Conservation (phyloP, 2,888 invertebrate genomes). For the Myathropa florea region DNA sequence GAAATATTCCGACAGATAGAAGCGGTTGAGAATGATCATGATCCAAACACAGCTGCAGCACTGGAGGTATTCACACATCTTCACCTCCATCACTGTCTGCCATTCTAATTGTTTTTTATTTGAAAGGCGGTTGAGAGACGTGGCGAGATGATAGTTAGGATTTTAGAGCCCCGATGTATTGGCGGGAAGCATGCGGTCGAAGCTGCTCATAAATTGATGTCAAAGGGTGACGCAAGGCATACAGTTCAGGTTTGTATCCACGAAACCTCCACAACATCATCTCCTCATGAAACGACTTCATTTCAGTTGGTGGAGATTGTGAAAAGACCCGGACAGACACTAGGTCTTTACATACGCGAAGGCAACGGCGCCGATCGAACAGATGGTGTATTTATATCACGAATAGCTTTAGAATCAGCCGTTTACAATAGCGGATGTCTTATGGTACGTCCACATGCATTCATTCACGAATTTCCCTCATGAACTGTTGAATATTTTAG, state of each 20-base stretch:
- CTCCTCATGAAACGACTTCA: neutral
- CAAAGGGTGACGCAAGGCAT: constrained; percentile 84
- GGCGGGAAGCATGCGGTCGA: constrained; percentile 93
- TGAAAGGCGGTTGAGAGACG: constrained; percentile 91
- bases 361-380: constrained; percentile 98
- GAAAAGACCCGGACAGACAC: constrained; percentile 98
- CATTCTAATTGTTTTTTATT: too few relatives aligned
- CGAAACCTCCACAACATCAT: too few relatives aligned
- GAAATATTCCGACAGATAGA: constrained; percentile 99
- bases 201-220: constrained; percentile 92
- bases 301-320: constrained; percentile 96
- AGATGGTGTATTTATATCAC: constrained; percentile 98
- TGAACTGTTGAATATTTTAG: constrained; percentile 77
- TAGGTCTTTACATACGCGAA: constrained; percentile 98
- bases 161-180: constrained; percentile 93
- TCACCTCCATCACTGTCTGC: too few relatives aligned
- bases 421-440: constrained; percentile 98
- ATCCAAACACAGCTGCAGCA: constrained; percentile 94
- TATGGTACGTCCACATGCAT: constrained; percentile 82
- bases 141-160: constrained; percentile 96
- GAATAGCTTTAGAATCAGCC: constrained; percentile 96
- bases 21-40: constrained; percentile 97
- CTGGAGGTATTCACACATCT: constrained; percentile 86
- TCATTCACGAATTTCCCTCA: neutral
- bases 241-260: constrained; percentile 82